Percentiles rank a stretch among this genome's conserved stretches.
Evolutionary conservation across 2,113 vertebrate species (phyloP).

Genomic region (Xyliphius kryptos): DNA sequence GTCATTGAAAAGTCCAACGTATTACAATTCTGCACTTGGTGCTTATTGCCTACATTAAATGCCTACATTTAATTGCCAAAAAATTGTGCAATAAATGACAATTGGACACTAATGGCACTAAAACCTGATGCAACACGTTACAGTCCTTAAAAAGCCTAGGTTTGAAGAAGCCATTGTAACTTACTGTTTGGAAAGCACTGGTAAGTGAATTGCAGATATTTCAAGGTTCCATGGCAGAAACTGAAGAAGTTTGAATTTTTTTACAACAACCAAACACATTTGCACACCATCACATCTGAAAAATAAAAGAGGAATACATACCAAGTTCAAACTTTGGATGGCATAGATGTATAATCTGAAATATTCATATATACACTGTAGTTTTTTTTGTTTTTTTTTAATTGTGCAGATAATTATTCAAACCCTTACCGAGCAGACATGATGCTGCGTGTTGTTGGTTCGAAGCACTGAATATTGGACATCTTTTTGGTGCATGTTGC

Average conservation of each 20-base stretch:
- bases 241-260: constrained; percentile 7
- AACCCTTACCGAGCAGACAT: constrained; percentile 2
- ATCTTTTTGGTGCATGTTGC: constrained; percentile 8
- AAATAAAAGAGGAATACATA: neutral
- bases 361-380: too few relatives aligned
- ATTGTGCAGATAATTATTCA: too few relatives aligned
- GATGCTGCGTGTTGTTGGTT: neutral
- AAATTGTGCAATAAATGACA: neutral
- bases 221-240: constrained; percentile 3
- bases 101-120: too few relatives aligned
- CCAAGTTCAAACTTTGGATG: neutral
- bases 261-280: constrained; percentile 1
- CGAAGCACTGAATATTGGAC: constrained; percentile 1
- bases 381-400: too few relatives aligned
- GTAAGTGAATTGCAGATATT: constrained; percentile 17
- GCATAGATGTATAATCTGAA: neutral
- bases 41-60: neutral
- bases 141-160: too few relatives aligned
- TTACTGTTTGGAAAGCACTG: constrained; percentile 8
- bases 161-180: neutral
- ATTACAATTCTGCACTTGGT: neutral
- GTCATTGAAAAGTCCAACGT: too few relatives aligned
- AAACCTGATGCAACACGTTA: too few relatives aligned
- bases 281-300: neutral
- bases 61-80: neutral